These are phyloP conservation scores for Drosophila takahashii DNA, from an alignment of 1,140 invertebrate genomes.

Conservation along the genomic window DNA sequence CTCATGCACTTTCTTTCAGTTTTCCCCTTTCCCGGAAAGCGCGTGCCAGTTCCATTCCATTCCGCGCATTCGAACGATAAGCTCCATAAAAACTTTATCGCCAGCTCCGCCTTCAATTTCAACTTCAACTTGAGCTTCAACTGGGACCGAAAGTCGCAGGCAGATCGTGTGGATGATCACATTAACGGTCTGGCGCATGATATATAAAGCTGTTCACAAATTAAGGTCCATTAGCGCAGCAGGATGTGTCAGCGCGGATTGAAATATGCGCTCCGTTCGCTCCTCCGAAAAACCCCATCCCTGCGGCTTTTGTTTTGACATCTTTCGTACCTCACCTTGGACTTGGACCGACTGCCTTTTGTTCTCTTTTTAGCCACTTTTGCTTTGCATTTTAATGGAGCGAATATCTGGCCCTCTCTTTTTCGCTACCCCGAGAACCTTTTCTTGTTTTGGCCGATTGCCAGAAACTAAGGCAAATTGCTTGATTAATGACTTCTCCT, in stretches of 20 bases:
- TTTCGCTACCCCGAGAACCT: slow-evolving; percentile 30
- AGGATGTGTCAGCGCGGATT: slow-evolving; percentile 81
- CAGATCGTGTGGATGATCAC: slow-evolving; percentile 82
- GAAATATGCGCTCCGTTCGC: slow-evolving; percentile 68
- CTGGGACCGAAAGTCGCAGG: neutral
- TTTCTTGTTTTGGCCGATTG: slow-evolving; percentile 46
- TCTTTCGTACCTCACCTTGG: slow-evolving; percentile 65
- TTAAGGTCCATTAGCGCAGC: slow-evolving; percentile 83
- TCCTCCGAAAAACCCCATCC: slow-evolving; percentile 13
- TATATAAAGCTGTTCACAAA: slow-evolving; percentile 84
- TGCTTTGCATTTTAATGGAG: slow-evolving; percentile 78
- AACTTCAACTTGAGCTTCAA: neutral
- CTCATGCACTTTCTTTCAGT: slow-evolving; percentile 1
- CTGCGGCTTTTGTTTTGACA: slow-evolving; percentile 81
- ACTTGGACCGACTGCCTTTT: slow-evolving; percentile 21
- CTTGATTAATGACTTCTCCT: slow-evolving; percentile 65
- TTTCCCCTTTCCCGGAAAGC: slow-evolving; percentile 69
- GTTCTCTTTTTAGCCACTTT: slow-evolving; percentile 12
- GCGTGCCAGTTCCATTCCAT: slow-evolving; percentile 64
- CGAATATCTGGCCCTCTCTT: slow-evolving; percentile 49
- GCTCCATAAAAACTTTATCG: slow-evolving; percentile 75
- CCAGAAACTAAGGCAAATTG: slow-evolving; percentile 65
- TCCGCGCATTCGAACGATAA: slow-evolving; percentile 53
- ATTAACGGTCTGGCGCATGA: slow-evolving; percentile 78
- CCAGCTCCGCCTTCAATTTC: slow-evolving; percentile 21